Percentiles rank a stretch among this genome's conserved stretches.
phyloP scores from a whole-genome alignment of 2,113 vertebrate genomes.

The Pseudorectes ferrugineus region DNA sequence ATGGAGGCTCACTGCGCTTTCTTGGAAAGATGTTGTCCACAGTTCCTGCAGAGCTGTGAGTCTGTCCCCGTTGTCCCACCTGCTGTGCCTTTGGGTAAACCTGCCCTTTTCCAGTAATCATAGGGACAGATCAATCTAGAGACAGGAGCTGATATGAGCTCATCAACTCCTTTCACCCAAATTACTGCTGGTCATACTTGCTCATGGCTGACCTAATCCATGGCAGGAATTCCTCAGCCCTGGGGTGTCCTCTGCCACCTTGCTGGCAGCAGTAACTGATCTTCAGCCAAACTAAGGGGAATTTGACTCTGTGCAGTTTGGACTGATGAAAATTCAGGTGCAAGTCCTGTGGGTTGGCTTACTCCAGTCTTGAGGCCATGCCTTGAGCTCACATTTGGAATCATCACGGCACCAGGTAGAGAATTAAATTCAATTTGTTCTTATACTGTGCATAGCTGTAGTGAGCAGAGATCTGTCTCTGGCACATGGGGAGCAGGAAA shows the following conservation, averaged over 20 bases:
- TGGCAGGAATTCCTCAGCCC: not conserved
- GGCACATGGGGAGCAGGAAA: not conserved
- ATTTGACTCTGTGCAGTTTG: not conserved
- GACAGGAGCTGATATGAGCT: not conserved
- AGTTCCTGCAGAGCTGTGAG: not conserved
- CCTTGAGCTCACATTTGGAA: not conserved
- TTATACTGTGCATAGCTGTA: not conserved
- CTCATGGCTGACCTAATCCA: not conserved
- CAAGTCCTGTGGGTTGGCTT: not conserved
- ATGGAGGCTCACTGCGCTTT: not conserved
- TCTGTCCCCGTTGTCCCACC: not conserved
- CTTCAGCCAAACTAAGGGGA: not conserved
- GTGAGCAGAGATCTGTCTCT: not conserved
- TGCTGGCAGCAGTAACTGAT: not conserved
- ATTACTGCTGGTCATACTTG: not conserved
- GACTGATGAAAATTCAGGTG: not conserved
- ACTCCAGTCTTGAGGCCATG: not conserved
- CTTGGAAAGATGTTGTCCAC: not conserved
- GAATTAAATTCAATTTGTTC: not conserved
- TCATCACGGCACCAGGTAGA: not conserved
- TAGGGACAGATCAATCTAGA: not conserved
- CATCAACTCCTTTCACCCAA: not conserved
- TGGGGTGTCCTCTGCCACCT: not conserved
- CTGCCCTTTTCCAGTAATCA: not conserved
- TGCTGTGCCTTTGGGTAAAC: not conserved